Evolutionary conservation across 2,113 vertebrate genomes (phyloP).

Genomic region (Numida meleagris): DNA sequence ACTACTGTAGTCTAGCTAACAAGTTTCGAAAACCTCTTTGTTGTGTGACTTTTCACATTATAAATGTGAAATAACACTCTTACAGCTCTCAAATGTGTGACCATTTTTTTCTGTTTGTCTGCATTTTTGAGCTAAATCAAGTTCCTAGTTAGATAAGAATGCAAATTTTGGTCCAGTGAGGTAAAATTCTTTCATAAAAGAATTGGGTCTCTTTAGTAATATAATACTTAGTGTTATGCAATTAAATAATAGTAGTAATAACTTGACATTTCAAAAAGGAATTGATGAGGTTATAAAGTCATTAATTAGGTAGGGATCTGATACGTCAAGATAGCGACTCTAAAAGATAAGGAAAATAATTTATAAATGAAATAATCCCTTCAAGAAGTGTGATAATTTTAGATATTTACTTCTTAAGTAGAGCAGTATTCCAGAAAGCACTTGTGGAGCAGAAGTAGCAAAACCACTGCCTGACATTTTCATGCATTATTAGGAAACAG

Average conservation of each 20-base stretch:
- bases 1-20: background rate
- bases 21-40: background rate
- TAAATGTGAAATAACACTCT: background rate
- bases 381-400: background rate
- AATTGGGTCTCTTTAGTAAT: background rate
- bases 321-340: background rate
- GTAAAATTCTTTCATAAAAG: background rate
- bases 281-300: background rate
- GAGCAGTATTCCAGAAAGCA: background rate
- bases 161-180: background rate
- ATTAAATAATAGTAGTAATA: background rate
- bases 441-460: background rate
- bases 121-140: background rate
- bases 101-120: background rate
- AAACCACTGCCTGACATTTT: background rate
- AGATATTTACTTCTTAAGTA: background rate
- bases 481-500: background rate
- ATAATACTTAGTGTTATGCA: background rate
- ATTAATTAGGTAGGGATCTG: background rate
- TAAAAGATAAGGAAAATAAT: conserved; percentile 11
- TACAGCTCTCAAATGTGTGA: background rate
- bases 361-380: background rate
- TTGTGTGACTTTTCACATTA: background rate
- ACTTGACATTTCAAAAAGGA: background rate
- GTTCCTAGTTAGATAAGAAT: background rate